Conservation (phyloP, 1,140 invertebrate species). For the Reticulitermes speratus region DNA sequence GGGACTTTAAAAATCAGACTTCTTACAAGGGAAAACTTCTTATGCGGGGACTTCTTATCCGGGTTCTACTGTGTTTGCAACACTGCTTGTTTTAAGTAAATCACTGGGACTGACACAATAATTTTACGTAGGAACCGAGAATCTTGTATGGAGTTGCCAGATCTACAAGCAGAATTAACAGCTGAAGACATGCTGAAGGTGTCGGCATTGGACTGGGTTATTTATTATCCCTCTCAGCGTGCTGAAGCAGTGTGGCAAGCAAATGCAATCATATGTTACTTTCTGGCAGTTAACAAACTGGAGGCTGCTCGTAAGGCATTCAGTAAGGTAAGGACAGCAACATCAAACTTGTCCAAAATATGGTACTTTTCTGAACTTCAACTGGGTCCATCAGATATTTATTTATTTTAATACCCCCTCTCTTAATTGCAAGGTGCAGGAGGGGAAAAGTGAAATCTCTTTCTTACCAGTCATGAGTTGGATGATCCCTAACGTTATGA, state of each 20-base stretch:
- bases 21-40: too few species aligned
- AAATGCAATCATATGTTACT: constrained; percentile 85
- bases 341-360: constrained; percentile 27
- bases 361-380: neutral
- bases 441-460: too few species aligned
- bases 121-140: neutral
- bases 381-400: constrained; percentile 32
- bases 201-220: constrained; percentile 83
- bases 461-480: too few species aligned
- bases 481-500: too few species aligned
- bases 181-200: constrained; percentile 72
- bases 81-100: too few species aligned
- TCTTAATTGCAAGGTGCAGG: neutral
- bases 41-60: too few species aligned
- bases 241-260: constrained; percentile 79
- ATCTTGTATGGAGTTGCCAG: constrained; percentile 17
- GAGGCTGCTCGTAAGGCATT: constrained; percentile 69
- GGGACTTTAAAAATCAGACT: too few species aligned
- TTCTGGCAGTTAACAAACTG: constrained; percentile 65
- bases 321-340: constrained; percentile 53
- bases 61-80: too few species aligned
- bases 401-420: constrained; percentile 20
- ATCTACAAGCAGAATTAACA: constrained; percentile 50
- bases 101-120: too few species aligned
- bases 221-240: constrained; percentile 74